Conservation (phyloP, 2,113 vertebrate species). For the Condylura cristata region DNA sequence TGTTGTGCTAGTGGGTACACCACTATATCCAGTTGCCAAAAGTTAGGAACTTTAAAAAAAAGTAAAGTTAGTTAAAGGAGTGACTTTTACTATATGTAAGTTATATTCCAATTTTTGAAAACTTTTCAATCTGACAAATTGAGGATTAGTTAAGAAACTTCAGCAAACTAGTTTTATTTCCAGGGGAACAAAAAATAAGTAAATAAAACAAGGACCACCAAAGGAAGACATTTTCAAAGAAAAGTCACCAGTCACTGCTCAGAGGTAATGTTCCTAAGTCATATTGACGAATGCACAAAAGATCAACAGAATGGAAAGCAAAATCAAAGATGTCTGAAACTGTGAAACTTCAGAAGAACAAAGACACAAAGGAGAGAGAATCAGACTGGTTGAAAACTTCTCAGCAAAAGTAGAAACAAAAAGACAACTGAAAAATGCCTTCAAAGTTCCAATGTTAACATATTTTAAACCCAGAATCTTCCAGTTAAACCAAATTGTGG, state of each 20-base stretch:
- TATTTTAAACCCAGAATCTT: not conserved
- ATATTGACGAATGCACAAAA: not conserved
- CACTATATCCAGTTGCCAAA: not conserved
- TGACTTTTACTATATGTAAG: not conserved
- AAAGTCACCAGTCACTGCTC: not conserved
- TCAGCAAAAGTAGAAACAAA: not conserved
- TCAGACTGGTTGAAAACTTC: not conserved
- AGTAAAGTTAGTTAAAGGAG: not conserved
- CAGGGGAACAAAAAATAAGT: not conserved
- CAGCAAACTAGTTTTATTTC: not conserved
- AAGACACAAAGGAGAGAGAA: not conserved
- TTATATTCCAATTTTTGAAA: not conserved
- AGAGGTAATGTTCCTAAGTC: not conserved
- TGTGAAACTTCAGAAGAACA: not conserved
- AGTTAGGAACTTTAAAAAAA: not conserved
- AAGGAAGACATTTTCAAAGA: not conserved
- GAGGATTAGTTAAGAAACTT: not conserved
- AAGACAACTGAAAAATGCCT: not conserved
- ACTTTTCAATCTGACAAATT: slow-evolving; percentile 11
- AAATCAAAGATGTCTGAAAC: not conserved
- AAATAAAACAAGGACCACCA: not conserved
- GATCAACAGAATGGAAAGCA: not conserved
- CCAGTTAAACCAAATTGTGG: not conserved
- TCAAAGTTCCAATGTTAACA: not conserved
- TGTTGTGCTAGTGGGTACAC: not conserved